These are phyloP conservation scores for Pangasius sanitwongsei DNA, from an alignment of 2,797 vertebrate species.

Conservation along the genomic window DNA sequence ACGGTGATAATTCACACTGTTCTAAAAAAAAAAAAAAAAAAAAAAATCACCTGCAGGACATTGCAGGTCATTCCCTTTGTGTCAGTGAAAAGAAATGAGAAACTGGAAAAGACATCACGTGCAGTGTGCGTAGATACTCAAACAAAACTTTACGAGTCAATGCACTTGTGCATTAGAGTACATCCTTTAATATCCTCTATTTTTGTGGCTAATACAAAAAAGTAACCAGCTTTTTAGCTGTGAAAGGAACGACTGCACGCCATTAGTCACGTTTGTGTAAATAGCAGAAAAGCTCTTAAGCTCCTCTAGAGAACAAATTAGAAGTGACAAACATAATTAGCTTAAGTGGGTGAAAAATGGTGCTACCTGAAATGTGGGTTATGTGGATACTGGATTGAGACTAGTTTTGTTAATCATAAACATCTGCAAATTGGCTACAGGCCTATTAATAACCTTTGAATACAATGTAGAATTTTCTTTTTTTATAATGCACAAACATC, in stretches of 20 bases:
- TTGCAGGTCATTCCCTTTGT: not conserved
- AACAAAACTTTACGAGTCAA: conserved; percentile 17
- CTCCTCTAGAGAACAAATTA: not conserved
- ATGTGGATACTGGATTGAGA: not conserved
- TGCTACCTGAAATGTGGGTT: not conserved
- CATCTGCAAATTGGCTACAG: not conserved
- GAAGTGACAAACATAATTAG: not conserved
- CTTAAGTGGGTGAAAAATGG: not conserved
- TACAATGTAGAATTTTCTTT: not conserved
- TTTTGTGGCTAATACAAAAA: not conserved
- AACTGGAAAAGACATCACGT: not conserved
- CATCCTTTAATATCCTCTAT: not conserved
- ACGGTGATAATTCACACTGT: not conserved
- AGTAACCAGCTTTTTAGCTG: not conserved
- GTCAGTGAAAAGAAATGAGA: not conserved
- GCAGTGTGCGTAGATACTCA: not conserved
- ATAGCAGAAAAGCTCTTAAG: not conserved
- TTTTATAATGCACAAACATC: not conserved
- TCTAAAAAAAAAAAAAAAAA: not conserved
- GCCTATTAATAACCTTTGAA: not conserved
- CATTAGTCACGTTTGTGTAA: not conserved
- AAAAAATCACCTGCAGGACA: not conserved
- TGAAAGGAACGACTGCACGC: not conserved
- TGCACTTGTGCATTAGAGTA: not conserved
- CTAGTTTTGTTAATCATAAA: not conserved